Percentiles rank a stretch among this genome's conserved stretches.
These are phyloP conservation scores for Danaus chrysippus DNA, from an alignment of 2,888 invertebrate genomes.

Conservation along the genomic window DNA sequence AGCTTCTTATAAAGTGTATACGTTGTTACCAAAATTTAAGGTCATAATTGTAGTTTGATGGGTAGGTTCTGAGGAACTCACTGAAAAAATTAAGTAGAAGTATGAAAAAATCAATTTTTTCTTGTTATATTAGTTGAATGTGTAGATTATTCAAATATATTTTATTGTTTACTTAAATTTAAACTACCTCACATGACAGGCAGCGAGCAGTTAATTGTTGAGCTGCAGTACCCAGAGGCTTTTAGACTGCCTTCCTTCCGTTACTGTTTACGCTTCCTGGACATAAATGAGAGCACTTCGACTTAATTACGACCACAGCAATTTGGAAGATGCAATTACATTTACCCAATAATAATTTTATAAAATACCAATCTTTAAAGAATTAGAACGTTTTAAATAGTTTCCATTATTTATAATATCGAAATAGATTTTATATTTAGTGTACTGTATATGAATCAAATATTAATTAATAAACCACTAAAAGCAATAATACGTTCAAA, in stretches of 20 bases:
- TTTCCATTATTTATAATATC: too few relatives aligned
- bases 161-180: conserved; percentile 21
- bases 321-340: conserved; percentile 31
- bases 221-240: conserved; percentile 60
- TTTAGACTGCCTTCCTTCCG: conserved; percentile 70
- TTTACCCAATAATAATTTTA: conserved; percentile 24
- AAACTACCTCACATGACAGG: conserved; percentile 57
- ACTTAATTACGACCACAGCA: conserved; percentile 63
- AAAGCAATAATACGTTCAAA: too few relatives aligned
- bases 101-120: too few relatives aligned
- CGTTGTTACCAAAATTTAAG: too few relatives aligned
- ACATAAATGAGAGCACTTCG: conserved; percentile 69
- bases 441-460: too few relatives aligned
- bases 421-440: too few relatives aligned
- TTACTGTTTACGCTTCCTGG: conserved; percentile 60
- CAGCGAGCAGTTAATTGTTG: conserved; percentile 68
- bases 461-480: too few relatives aligned
- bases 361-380: conserved; percentile 24
- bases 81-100: too few relatives aligned
- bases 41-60: too few relatives aligned
- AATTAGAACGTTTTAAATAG: neutral
- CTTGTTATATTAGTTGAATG: too few relatives aligned
- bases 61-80: too few relatives aligned
- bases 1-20: too few relatives aligned
- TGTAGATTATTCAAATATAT: conserved; percentile 37